Evolutionary conservation across 2,888 invertebrate species (phyloP), one percentile per base, ranked within the genome.

Genomic region (Epicampocera succincta): DNA sequence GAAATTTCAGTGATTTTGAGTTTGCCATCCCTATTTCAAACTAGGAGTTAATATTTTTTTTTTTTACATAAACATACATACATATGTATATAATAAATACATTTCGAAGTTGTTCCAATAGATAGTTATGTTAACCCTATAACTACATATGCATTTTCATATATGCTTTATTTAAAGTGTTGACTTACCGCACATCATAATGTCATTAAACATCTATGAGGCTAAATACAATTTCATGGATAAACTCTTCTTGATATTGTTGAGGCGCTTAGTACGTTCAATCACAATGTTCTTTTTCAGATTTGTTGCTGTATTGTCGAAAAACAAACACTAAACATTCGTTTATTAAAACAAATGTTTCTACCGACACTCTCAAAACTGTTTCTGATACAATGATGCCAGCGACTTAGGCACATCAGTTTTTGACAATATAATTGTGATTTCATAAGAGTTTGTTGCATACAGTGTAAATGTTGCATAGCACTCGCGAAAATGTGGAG

Each of bases 121-220:
- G 25, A 25, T 42, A 42, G n/a, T 2, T 42, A 42, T 12, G 12
- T 1, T 9, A 42, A 42, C 12, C n/a, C 9, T 25, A 25, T 25
- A 25, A 25, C 2, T 5, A 25, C 5, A 5, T 25, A 25, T 25
- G 25, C 5, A 25, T 5, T 3, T 25, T 3, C 25, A 25, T 25
- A 25, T 25, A 5, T 5, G 3, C 25, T 3, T 9, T n/a, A 38
- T 12, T 21, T 3, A 29, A n/a, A 1, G 46, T 42, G 60, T 21
- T 0, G 25, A 85, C 88, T 87, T 86, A 89, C 88, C 88, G 81
- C 84, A 72, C 89, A 89, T 89, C 85, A 83, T 87, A 44, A 17
- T 77, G 85, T 78, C 84, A 87, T 85, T 85, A 48, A 63, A 80
- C 82, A 75, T 40, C 63, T 61, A 73, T 77, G 73, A 77, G 58